Percentiles rank a stretch among this genome's conserved stretches.
Conservation (phyloP, 2,888 invertebrate species). For the Antheraea yamamai region DNA sequence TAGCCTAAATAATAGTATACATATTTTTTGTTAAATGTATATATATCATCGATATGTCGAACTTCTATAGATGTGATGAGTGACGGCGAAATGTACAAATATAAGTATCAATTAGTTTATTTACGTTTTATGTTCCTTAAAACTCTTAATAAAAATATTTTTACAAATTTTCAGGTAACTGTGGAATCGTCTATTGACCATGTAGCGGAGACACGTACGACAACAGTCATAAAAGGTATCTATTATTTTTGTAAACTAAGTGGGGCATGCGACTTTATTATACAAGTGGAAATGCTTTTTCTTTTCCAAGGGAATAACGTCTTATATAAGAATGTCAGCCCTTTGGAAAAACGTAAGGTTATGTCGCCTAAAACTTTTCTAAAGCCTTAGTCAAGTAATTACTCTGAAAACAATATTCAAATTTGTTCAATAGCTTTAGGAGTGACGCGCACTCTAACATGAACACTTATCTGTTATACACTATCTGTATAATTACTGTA, state of each 20-base stretch:
- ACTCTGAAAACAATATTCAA: not conserved
- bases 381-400: not conserved
- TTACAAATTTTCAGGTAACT: constrained; percentile 52
- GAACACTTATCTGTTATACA: no score
- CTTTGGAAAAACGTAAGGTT: not conserved
- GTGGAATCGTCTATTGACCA: constrained; percentile 57
- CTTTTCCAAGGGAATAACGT: not conserved
- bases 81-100: not conserved
- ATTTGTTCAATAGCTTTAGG: not conserved
- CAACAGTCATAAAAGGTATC: constrained; percentile 62
- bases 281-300: not conserved
- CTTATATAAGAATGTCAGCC: not conserved
- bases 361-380: not conserved
- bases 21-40: not conserved
- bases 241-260: not conserved
- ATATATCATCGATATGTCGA: no score
- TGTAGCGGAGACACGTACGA: constrained; percentile 53
- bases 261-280: not conserved
- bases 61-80: not conserved
- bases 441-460: not conserved
- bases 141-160: not conserved
- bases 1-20: not conserved
- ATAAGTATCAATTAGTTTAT: not conserved
- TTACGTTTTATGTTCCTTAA: not conserved
- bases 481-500: no score